Percentiles rank a stretch among this genome's conserved stretches.
Conservation (phyloP, 2,888 invertebrate genomes). For the Listrodromus nycthemerus region DNA sequence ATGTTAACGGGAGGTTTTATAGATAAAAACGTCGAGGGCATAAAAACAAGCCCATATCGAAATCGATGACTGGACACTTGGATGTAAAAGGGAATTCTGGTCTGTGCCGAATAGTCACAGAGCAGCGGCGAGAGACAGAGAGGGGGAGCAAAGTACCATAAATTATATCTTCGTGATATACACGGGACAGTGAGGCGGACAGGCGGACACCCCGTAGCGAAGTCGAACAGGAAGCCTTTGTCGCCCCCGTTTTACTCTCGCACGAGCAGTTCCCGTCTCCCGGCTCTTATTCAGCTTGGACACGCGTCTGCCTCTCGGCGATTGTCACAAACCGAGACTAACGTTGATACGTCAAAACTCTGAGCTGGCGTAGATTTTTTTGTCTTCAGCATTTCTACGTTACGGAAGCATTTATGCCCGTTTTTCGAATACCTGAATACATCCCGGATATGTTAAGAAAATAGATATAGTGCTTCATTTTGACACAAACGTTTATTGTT, state of each 20-base stretch:
- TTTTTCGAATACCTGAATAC: not conserved
- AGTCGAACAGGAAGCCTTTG: conserved; percentile 78
- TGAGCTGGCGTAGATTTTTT: not conserved
- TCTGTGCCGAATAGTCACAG: conserved; percentile 35
- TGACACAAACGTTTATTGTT: not conserved
- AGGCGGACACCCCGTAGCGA: conserved; percentile 77
- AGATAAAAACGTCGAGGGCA: conserved; percentile 13
- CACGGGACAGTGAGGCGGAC: conserved; percentile 73
- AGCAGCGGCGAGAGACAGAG: not conserved
- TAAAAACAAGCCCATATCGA: conserved; percentile 7
- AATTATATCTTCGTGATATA: conserved; percentile 61
- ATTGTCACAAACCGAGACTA: conserved; percentile 58
- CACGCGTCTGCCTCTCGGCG: conserved; percentile 52
- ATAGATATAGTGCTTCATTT: not conserved
- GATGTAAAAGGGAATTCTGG: conserved; percentile 48
- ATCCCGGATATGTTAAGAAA: not conserved
- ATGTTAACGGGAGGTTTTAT: not conserved
- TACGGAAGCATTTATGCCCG: not conserved
- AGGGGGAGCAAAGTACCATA: conserved; percentile 56
- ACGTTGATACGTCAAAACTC: conserved; percentile 53
- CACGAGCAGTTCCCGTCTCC: conserved; percentile 34
- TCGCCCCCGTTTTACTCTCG: conserved; percentile 72
- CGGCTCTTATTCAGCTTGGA: conserved; percentile 42
- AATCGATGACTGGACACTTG: conserved; percentile 36
- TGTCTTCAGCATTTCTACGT: not conserved